A percentile compares a stretch with the other conserved stretches of the same genome.
These are phyloP conservation scores for Pandemis cinnamomeana DNA, from an alignment of 2,888 invertebrate genomes.

Conservation along the genomic window DNA sequence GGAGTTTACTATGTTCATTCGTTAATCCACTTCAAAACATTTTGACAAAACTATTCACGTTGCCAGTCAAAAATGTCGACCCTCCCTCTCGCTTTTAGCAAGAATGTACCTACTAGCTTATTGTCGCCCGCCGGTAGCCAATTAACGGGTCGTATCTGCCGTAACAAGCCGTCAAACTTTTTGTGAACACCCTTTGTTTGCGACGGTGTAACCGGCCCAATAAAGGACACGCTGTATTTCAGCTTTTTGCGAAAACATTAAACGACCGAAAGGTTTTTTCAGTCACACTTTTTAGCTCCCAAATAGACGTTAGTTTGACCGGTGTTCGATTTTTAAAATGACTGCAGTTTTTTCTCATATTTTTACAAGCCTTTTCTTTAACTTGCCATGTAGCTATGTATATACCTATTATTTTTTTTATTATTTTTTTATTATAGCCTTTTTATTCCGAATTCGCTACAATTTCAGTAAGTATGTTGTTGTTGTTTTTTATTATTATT, in stretches of 20 bases:
- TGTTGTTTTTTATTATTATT: too few species aligned
- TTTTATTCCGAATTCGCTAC: too few species aligned
- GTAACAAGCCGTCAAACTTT: constrained; percentile 79
- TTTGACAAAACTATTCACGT: constrained; percentile 12
- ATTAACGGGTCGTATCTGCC: constrained; percentile 59
- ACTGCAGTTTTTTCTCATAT: constrained; percentile 1
- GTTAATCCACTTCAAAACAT: not conserved
- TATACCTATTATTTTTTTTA: too few species aligned
- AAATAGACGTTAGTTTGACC: constrained; percentile 13
- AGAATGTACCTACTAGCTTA: constrained; percentile 21
- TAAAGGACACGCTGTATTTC: constrained; percentile 31
- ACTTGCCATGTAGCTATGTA: too few species aligned
- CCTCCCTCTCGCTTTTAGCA: constrained; percentile 10
- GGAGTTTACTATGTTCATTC: too few species aligned
- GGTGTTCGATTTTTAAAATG: constrained; percentile 55
- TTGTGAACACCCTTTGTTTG: constrained; percentile 68
- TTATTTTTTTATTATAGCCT: too few species aligned
- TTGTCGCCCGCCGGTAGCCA: constrained; percentile 66
- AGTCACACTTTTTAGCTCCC: constrained; percentile 18
- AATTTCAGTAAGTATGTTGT: too few species aligned
- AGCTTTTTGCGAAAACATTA: constrained; percentile 26
- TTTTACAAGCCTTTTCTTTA: too few species aligned
- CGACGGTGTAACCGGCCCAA: constrained; percentile 31
- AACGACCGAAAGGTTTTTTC: constrained; percentile 23
- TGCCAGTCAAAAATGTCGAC: not conserved